A percentile compares a stretch with the other conserved stretches of the same genome.
phyloP scores from a whole-genome alignment of 2,888 invertebrate species.

The Drosophila paucipuncta region DNA sequence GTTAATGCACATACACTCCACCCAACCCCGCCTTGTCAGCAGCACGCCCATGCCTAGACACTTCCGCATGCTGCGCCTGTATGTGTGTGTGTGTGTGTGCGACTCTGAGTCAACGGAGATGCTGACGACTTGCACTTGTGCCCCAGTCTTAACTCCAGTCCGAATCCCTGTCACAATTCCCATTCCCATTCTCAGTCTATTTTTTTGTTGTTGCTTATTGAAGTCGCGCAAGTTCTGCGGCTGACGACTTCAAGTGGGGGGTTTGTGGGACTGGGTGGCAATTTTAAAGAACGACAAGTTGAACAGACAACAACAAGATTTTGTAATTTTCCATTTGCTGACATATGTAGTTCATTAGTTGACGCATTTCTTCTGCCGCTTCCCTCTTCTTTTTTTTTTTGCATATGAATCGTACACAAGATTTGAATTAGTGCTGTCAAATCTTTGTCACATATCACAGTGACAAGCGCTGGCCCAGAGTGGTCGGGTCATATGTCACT shows the following conservation, averaged over 20 bases:
- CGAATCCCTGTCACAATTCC: constrained; percentile 21
- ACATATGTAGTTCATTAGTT: constrained; percentile 79
- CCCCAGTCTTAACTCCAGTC: constrained; percentile 35
- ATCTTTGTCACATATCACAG: constrained; percentile 72
- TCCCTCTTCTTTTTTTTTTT: constrained; percentile 27
- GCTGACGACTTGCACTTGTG: constrained; percentile 49
- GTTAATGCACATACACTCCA: constrained; percentile 12
- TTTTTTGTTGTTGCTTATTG: constrained; percentile 50
- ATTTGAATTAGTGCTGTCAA: constrained; percentile 80
- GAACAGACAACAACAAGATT: constrained; percentile 60
- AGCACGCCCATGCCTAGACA: constrained; percentile 7
- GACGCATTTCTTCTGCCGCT: not conserved
- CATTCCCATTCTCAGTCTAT: constrained; percentile 30
- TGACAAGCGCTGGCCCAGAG: constrained; percentile 7
- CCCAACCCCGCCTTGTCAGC: not conserved
- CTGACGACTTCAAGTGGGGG: constrained; percentile 54
- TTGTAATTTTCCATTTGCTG: constrained; percentile 75
- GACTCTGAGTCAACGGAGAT: constrained; percentile 25
- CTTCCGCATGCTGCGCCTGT: constrained; percentile 55
- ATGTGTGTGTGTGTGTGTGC: constrained; percentile 10
- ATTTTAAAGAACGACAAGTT: constrained; percentile 50
- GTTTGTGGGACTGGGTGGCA: not conserved
- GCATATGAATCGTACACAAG: constrained; percentile 70
- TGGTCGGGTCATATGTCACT: constrained; percentile 54
- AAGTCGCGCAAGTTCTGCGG: constrained; percentile 48